phyloP scores from a whole-genome alignment of 2,888 invertebrate species.

The Cerastis rubricosa region DNA sequence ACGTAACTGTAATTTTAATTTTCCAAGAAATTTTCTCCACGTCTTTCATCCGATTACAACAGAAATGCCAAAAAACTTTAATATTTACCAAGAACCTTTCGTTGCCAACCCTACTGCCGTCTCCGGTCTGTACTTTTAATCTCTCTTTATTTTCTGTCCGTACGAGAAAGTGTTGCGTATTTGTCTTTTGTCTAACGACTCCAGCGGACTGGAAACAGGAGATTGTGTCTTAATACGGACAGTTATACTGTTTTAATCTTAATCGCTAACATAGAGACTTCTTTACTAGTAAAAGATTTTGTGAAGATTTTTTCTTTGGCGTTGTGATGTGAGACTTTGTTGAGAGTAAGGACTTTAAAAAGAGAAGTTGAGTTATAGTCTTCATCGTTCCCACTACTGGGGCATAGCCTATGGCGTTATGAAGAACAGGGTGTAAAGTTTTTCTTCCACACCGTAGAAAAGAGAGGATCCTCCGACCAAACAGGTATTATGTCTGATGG shows the following conservation, averaged over 20 bases:
- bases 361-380: too few species aligned
- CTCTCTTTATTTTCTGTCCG: slow-evolving; percentile 83
- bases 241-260: slow-evolving; percentile 66
- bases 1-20: background rate
- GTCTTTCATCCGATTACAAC: background rate
- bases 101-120: slow-evolving; percentile 74
- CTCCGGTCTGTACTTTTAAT: slow-evolving; percentile 84
- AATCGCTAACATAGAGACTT: slow-evolving; percentile 42
- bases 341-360: background rate
- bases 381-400: too few species aligned
- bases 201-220: slow-evolving; percentile 78
- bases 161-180: slow-evolving; percentile 83
- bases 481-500: too few species aligned
- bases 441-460: too few species aligned
- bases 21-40: background rate
- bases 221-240: slow-evolving; percentile 72
- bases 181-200: slow-evolving; percentile 86
- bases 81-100: background rate
- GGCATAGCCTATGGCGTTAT: too few species aligned
- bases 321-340: background rate
- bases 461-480: too few species aligned
- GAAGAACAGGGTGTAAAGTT: too few species aligned
- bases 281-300: slow-evolving; percentile 40
- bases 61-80: background rate
- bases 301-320: slow-evolving; percentile 21